Base-by-base conservation (phyloP, 2,113 vertebrate species). In the Neodontobutis hainanensis region DNA sequence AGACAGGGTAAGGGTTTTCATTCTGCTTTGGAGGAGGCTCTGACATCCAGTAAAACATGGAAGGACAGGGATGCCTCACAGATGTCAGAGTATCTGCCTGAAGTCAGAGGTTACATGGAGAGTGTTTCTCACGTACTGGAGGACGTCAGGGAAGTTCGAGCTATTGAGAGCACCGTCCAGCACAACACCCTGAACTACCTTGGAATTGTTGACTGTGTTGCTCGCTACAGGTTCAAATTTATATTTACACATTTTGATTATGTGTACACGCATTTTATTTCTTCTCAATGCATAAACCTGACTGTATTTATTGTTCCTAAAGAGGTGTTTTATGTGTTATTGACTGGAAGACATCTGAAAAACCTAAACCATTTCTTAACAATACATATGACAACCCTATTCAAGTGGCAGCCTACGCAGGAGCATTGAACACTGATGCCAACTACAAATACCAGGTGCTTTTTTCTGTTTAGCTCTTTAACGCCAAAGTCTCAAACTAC, bases 301-400 rank as follows among this genome's bases (percentile, higher is more conserved):
- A 4, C 15, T 19, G 15, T 49, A 2, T 49, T 0, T 0, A 0
- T 67, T 80, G 57, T 58, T 4, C 81, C 40, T 8, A 49, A 90
- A 99, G 97, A 68, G 95, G 94, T 59, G 94, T 81, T 2, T 49
- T 97, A 8, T 99, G 97, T 88, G 92, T 95, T 68, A 97, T 99
- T 32, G 97, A 99, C 61, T 99, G 97, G 97, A 99, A 99, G 75
- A 99, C 97, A 5, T 98, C 97, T 0, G 96, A 97, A 78, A 98
- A 95, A 79, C 92, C 89, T 11, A 99, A 99, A 74, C 95, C 95
- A 0, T 88, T 80, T 34, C 90, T 99, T 64, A 86, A 70, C 78
- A 94, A 95, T 85, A 99, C 96, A 0, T 99, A 93, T 27, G 96
- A 99, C 89, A 99, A 96, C 87, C 97, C 97, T 0, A 46, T 99